A percentile compares a stretch with the other conserved stretches of the same genome.
Evolutionary conservation across 2,888 invertebrate species (phyloP).

Genomic region (Dicranocentrus wangi): DNA sequence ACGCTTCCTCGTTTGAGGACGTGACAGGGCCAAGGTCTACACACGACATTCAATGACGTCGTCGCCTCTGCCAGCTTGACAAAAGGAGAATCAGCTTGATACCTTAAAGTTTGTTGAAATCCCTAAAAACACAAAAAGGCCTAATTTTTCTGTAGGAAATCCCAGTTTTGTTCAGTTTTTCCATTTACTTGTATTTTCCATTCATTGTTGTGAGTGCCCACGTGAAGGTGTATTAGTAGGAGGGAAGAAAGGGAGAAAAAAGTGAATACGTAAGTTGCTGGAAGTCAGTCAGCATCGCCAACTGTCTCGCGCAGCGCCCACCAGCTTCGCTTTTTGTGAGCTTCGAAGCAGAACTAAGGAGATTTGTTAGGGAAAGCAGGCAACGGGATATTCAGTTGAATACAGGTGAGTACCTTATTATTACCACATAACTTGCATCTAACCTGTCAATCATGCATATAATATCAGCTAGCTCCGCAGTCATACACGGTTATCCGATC

Average conservation of each 20-base stretch:
- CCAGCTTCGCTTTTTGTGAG: no score
- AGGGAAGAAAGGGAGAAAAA: conserved; percentile 16
- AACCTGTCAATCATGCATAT: no score
- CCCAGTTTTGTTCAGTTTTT: conserved; percentile 25
- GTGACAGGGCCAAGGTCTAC: conserved; percentile 46
- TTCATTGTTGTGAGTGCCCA: conserved; percentile 22
- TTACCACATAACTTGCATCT: no score
- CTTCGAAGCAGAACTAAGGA: no score
- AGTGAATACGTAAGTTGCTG: conserved; percentile 48
- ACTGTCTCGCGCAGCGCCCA: no score
- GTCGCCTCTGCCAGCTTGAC: no score
- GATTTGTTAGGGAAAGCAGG: no score
- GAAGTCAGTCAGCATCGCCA: not conserved
- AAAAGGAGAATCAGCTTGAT: no score
- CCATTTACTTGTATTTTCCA: not conserved
- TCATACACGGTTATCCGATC: no score
- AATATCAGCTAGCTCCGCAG: no score
- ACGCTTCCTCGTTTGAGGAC: not conserved
- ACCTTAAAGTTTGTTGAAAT: not conserved
- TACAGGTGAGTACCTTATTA: no score
- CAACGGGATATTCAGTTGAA: no score
- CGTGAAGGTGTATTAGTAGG: conserved; percentile 6
- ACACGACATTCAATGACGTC: not conserved
- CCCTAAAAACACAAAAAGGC: conserved; percentile 14
- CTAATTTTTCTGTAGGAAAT: conserved; percentile 25